phyloP scores from a whole-genome alignment of 2,113 vertebrate species.

The Buteo buteo region DNA sequence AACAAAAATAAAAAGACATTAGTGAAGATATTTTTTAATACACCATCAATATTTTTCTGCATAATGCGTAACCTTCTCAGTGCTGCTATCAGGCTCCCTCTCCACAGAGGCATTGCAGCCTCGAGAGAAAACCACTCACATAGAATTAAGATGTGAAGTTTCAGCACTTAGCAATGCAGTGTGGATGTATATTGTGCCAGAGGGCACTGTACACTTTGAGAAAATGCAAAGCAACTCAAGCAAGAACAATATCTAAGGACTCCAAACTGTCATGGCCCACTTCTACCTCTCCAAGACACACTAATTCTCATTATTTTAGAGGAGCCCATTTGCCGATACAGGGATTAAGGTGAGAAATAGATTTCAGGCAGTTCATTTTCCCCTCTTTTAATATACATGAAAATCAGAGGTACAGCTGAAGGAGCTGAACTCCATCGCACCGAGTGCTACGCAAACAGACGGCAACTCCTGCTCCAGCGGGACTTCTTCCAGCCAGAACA shows the following conservation, averaged over 20 bases:
- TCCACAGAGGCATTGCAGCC: slow-evolving; percentile 44
- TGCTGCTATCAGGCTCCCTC: slow-evolving; percentile 14
- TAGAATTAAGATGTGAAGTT: slow-evolving; percentile 70
- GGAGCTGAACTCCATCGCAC: accelerated
- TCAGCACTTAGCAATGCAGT: slow-evolving; percentile 53
- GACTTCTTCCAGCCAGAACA: background rate
- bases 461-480: background rate
- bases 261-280: background rate
- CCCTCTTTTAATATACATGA: background rate
- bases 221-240: slow-evolving; percentile 30
- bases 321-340: background rate
- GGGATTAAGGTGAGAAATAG: background rate
- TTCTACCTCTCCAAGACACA: background rate
- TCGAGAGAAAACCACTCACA: slow-evolving; percentile 71
- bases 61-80: slow-evolving; percentile 19
- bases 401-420: background rate
- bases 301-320: background rate
- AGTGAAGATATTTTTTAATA: slow-evolving; percentile 53
- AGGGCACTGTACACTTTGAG: slow-evolving; percentile 38
- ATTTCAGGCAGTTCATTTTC: background rate
- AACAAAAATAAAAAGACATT: background rate
- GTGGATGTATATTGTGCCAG: slow-evolving; percentile 53
- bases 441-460: accelerated
- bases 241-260: slow-evolving; percentile 23
- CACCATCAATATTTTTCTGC: slow-evolving; percentile 32